Base-by-base conservation (phyloP, 2,888 invertebrate genomes). In the Unio pictorum region DNA sequence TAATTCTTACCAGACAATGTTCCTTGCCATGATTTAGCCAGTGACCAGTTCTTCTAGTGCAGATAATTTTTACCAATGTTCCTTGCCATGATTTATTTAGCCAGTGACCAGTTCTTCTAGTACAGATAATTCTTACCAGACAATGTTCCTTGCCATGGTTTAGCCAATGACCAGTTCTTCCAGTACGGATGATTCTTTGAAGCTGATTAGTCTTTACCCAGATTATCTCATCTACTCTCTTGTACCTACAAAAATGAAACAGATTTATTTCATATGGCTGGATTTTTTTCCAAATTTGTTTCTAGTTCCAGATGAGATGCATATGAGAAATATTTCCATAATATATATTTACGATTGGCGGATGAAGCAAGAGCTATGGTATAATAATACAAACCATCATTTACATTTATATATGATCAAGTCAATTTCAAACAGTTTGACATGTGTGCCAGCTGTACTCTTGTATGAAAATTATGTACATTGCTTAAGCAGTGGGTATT, bases 141-240 rank as follows among this genome's bases (percentile, higher is more conserved):
- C 98, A 99, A 86, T 99, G 98, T 88, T 99, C 98, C 90, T 99
- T 99, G 34, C 98, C 99, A 89, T 99, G 99, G 90, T 99, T 99
- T 45, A 99, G 92, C 99, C 99, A 99, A 90, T 99, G 99, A 0
- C 99, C 98, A 0, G 98, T 98, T 68, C 98, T 92, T 0, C 99
- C 99, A 0, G 99, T 99, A 55, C 98, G 92, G 84, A 99, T 99
- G 84, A 99, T 98, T 72, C 98, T 92, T 89, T 99, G 99, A 73
- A 99, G 91, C 89, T 99, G 99, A 91, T 99, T 99, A 0, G 98
- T 99, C 91, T 99, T 99, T 68, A 99, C 98, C 99, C 99, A 99
- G 84, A 99, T 98, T 59, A 99, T 93, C 89, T 99, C 99, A 89
- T 99, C 98, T 3, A 97, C 96, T 64, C 98, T 93, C 86, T 97